Base-by-base conservation (phyloP, 2,888 invertebrate genomes). In the Buathra laborator region DNA sequence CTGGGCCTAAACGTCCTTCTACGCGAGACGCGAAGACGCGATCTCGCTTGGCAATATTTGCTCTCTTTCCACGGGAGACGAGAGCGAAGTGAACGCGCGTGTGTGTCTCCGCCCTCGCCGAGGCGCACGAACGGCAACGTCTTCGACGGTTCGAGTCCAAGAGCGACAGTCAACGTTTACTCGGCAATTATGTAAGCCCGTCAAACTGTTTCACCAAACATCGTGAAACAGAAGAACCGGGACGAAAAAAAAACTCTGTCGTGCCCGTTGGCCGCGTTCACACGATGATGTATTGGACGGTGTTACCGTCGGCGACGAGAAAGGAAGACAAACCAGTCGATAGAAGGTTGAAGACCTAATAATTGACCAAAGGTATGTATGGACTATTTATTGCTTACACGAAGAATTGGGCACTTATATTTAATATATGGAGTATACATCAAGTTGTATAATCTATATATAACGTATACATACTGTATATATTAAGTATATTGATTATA, bases 141-240 rank as follows among this genome's bases (percentile, higher is more conserved):
- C 75, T 75, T 64, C 77, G 37, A 79, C 77, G 71, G 67, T 44
- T n/a, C 48, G 32, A 81, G 75, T 86, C 79, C 84, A 84, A 83
- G 68, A 79, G 74, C 91, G 93, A 92, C 91, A 91, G 92, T 92
- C 92, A 92, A 92, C 91, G 93, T 93, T 93, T 92, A 89, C 92
- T 89, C 88, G 89, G 89, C 89, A 93, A 93, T 93, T 93, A 93
- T 92, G 91, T 91, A 92, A 93, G 87, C 86, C 90, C 89, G 92
- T 92, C 93, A 93, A 93, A 93, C 93, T 93, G 91, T 93, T 92
- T 93, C 91, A 91, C 90, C 93, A 93, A 93, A 93, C 92, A 93
- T 90, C 87, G 86, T 88, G 88, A 85, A 86, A 83, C 79, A 78
- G 68, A 32, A 46, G 68, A 74, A 79, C 51, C 37, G 74, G 46